Conservation (phyloP, 92 coral and sea anemone genomes). For the Bergia sp. region DNA sequence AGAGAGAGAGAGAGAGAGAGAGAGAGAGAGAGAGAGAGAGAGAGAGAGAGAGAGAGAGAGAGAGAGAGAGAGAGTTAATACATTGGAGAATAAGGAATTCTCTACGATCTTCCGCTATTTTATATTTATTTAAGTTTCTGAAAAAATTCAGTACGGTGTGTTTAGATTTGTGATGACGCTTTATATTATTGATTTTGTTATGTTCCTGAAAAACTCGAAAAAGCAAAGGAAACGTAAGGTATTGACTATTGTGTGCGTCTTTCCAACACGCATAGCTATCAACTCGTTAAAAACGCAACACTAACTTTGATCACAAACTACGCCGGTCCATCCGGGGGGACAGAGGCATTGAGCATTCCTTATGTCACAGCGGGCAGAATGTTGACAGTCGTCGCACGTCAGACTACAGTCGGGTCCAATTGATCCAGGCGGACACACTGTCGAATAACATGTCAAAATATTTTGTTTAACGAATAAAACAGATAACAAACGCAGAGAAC, state of each 20-base stretch:
- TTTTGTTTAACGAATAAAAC: too few species aligned
- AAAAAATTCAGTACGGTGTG: neutral
- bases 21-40: too few species aligned
- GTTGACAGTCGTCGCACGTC: slow-evolving; percentile 80
- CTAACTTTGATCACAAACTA: slow-evolving; percentile 76
- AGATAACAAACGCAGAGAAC: too few species aligned
- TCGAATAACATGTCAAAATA: too few species aligned
- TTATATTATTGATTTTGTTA: too few species aligned
- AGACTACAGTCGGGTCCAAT: slow-evolving; percentile 84
- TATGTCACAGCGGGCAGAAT: slow-evolving; percentile 87
- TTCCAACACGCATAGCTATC: neutral
- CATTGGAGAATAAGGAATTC: too few species aligned
- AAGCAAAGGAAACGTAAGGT: neutral
- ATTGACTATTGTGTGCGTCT: neutral
- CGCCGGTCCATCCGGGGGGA: slow-evolving; percentile 83
- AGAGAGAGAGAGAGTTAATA: too few species aligned
- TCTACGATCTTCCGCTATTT: neutral
- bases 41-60: too few species aligned
- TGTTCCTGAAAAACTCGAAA: neutral
- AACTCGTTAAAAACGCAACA: neutral
- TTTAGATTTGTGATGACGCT: neutral
- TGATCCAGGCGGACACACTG: slow-evolving; percentile 81
- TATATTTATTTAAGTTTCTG: too few species aligned
- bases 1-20: too few species aligned
- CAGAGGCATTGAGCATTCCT: slow-evolving; percentile 77